Conservation (phyloP, 2,113 vertebrate genomes). For the Onychostruthus taczanowskii region DNA sequence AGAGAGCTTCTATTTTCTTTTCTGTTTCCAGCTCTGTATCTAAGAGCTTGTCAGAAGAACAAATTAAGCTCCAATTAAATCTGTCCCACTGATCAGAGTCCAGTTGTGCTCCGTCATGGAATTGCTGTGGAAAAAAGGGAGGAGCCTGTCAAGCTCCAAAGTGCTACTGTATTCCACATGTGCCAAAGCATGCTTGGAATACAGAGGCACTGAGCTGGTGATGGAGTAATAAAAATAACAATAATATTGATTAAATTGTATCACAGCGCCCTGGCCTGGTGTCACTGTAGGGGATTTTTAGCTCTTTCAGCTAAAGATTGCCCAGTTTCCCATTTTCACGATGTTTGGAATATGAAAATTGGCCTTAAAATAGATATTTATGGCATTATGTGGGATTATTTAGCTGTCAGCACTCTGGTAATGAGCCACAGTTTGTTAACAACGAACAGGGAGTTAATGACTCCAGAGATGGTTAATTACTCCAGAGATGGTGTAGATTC, state of each 20-base stretch:
- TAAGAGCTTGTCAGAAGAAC: neutral
- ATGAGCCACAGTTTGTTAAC: neutral
- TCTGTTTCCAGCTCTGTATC: neutral
- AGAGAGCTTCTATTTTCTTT: neutral
- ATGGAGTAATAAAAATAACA: neutral
- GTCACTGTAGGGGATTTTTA: neutral
- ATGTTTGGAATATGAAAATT: neutral
- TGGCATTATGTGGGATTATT: neutral
- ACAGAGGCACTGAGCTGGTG: neutral
- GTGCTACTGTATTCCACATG: neutral
- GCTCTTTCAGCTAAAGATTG: neutral
- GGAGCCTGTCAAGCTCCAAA: neutral
- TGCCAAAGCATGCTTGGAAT: neutral
- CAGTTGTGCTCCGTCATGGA: neutral
- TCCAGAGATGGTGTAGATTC: too few relatives aligned
- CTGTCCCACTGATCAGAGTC: neutral
- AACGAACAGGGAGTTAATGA: neutral
- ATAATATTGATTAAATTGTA: neutral
- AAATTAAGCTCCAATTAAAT: neutral
- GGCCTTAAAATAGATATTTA: neutral
- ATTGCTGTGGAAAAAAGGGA: constrained; percentile 2
- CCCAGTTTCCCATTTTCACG: neutral
- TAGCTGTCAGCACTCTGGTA: neutral
- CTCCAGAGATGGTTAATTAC: too few relatives aligned
- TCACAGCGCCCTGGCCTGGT: accelerated